These are phyloP conservation scores for Laticauda colubrina DNA, from an alignment of 2,113 vertebrate species.

Conservation along the genomic window DNA sequence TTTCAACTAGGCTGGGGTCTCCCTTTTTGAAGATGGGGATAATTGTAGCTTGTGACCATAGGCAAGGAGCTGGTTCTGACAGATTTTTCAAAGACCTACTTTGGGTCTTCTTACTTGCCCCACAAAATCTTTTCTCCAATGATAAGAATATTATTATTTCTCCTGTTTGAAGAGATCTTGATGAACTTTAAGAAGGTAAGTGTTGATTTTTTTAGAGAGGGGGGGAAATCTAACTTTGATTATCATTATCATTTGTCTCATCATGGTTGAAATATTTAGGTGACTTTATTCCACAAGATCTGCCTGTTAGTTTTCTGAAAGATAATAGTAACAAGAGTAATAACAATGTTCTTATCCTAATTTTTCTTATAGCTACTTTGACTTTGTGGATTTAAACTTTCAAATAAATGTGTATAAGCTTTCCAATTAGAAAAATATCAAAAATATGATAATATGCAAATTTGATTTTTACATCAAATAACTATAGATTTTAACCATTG, in stretches of 20 bases:
- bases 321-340: background rate
- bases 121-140: background rate
- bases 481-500: background rate
- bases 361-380: background rate
- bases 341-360: background rate
- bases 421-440: background rate
- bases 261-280: background rate
- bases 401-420: background rate
- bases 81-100: background rate
- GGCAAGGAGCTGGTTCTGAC: no score
- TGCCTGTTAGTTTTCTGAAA: background rate
- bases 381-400: background rate
- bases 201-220: background rate
- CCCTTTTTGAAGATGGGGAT: no score
- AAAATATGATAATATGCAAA: background rate
- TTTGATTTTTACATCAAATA: background rate
- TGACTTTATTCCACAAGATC: background rate
- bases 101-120: background rate
- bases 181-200: background rate
- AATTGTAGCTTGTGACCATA: no score
- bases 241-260: background rate
- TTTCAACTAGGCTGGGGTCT: no score
- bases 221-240: background rate
- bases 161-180: background rate
- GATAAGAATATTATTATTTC: background rate